Conservation (phyloP, 2,888 invertebrate species). For the Eledone cirrhosa region DNA sequence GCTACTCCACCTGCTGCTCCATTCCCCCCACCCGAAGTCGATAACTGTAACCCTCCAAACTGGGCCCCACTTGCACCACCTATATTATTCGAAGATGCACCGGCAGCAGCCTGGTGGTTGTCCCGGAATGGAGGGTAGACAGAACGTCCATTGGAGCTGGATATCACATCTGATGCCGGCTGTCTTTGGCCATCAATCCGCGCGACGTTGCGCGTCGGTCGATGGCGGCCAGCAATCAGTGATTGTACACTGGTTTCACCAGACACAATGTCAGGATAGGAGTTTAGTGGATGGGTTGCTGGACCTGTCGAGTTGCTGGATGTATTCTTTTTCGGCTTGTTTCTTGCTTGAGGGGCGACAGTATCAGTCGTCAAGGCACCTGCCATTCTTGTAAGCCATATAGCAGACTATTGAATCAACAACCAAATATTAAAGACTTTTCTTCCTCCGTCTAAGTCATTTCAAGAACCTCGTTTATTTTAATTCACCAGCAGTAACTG, state of each 20-base stretch:
- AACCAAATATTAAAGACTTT: background rate
- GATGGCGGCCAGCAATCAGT: conserved; percentile 1
- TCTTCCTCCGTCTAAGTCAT: too few species aligned
- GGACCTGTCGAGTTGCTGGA: conserved; percentile 1
- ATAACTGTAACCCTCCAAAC: conserved; percentile 5
- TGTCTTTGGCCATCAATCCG: conserved; percentile 9
- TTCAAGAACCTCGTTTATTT: too few species aligned
- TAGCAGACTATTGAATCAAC: background rate
- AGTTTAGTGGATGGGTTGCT: conserved; percentile 15
- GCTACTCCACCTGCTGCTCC: background rate
- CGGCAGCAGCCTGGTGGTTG: background rate
- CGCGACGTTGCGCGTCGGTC: background rate
- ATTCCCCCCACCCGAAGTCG: background rate
- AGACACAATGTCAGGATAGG: conserved; percentile 26
- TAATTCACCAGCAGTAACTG: too few species aligned
- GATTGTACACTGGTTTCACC: conserved; percentile 24
- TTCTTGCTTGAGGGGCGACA: background rate
- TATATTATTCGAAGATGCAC: background rate
- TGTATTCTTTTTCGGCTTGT: conserved; percentile 7
- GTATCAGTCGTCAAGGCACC: conserved; percentile 9
- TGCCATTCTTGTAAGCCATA: conserved; percentile 22
- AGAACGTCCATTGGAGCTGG: background rate
- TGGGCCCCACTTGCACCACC: background rate
- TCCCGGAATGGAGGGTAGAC: conserved; percentile 9
- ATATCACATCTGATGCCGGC: conserved; percentile 11